Percentiles rank a stretch among this genome's conserved stretches.
Evolutionary conservation across 2,888 invertebrate genomes (phyloP).

Genomic region (Rhaphigaster nebulosa): DNA sequence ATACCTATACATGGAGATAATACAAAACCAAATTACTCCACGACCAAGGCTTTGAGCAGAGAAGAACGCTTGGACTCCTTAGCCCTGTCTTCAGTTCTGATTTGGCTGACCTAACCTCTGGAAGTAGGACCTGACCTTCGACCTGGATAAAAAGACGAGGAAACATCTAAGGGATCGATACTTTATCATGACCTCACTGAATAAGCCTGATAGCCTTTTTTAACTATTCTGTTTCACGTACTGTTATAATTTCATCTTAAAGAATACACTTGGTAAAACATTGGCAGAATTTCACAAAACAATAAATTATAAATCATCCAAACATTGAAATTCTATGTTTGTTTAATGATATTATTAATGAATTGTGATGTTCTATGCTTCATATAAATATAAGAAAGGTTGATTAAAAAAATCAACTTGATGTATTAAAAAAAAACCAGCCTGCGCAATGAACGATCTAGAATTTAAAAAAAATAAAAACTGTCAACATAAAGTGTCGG

Average conservation of each 20-base stretch:
- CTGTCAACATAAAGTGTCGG: no score
- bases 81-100: neutral
- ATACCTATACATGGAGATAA: no score
- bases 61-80: neutral
- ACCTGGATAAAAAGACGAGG: neutral
- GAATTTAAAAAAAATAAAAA: no score
- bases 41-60: neutral
- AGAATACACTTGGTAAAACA: neutral
- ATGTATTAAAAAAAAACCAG: no score
- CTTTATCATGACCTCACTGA: neutral
- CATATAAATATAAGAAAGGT: no score
- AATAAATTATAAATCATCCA: no score
- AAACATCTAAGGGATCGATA: neutral
- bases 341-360: no score
- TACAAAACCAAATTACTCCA: neutral
- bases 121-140: neutral
- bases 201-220: neutral
- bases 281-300: no score
- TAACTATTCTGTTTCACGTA: neutral
- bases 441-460: no score
- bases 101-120: neutral
- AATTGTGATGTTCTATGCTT: no score
- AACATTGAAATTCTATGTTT: no score
- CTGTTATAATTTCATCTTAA: neutral
- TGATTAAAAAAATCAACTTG: no score